phyloP scores from a whole-genome alignment of 2,797 vertebrate genomes.

The Oreortyx pictus region DNA sequence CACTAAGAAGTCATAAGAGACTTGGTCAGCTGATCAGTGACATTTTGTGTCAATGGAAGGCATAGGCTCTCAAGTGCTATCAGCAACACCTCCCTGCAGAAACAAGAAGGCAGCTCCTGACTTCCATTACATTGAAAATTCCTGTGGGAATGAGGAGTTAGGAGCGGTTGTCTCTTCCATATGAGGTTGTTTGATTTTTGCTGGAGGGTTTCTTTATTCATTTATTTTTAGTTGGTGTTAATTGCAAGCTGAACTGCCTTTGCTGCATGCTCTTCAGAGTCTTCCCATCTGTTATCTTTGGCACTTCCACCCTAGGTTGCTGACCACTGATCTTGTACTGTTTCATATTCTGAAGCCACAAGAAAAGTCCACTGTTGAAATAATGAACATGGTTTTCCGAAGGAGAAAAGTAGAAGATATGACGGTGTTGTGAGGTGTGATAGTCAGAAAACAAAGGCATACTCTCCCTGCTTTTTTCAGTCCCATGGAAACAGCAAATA shows the following conservation, averaged over 20 bases:
- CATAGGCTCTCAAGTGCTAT: neutral
- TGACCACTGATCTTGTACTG: slow-evolving; percentile 15
- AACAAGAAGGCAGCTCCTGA: neutral
- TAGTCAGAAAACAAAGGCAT: slow-evolving; percentile 2
- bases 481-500: neutral
- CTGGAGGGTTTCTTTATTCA: too few relatives aligned
- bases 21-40: neutral
- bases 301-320: slow-evolving; percentile 13
- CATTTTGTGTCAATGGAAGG: neutral
- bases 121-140: neutral
- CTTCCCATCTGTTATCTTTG: neutral
- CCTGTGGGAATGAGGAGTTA: neutral
- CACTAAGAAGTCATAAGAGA: neutral
- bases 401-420: neutral
- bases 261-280: neutral
- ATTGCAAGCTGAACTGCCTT: neutral
- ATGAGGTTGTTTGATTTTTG: neutral
- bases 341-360: neutral
- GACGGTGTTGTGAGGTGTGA: neutral
- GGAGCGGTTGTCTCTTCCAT: neutral
- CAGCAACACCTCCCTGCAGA: neutral
- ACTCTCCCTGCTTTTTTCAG: neutral
- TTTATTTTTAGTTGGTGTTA: neutral
- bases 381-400: neutral
- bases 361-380: slow-evolving; percentile 16